phyloP scores from a whole-genome alignment of 2,888 invertebrate genomes.

The Lathronympha strigana region DNA sequence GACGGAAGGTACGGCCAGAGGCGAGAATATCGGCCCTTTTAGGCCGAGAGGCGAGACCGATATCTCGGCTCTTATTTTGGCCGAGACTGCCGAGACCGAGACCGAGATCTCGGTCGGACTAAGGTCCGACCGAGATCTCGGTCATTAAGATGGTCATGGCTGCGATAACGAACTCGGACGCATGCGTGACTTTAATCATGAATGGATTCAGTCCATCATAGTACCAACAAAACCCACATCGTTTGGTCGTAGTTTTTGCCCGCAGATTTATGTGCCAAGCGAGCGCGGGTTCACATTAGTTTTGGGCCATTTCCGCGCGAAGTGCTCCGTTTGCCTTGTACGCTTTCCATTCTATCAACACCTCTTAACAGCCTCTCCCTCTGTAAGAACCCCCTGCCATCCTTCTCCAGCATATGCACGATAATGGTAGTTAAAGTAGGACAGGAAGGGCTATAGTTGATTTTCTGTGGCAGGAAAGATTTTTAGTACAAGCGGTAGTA shows the following conservation, averaged over 20 bases:
- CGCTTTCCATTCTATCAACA: constrained; percentile 46
- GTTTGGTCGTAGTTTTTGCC: constrained; percentile 27
- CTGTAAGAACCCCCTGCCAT: not conserved
- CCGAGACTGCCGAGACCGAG: too few relatives aligned
- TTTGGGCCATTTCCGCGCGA: constrained; percentile 73
- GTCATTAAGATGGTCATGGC: too few relatives aligned
- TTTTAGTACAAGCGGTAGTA: constrained; percentile 41
- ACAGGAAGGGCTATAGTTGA: not conserved
- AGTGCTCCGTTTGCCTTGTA: constrained; percentile 72
- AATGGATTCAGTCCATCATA: not conserved
- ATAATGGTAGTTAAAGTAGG: not conserved
- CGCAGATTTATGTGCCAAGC: constrained; percentile 37
- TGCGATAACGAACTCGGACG: too few relatives aligned
- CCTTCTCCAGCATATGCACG: not conserved
- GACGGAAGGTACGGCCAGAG: too few relatives aligned
- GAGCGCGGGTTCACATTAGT: constrained; percentile 63
- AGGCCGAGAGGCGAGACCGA: too few relatives aligned
- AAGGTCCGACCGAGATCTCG: too few relatives aligned
- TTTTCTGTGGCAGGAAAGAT: not conserved
- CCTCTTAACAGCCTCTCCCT: constrained; percentile 17
- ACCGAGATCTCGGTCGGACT: too few relatives aligned
- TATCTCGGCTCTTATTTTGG: too few relatives aligned
- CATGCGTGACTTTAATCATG: not conserved
- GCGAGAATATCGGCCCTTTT: too few relatives aligned
- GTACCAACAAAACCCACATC: constrained; percentile 34